Evolutionary conservation across 2,888 invertebrate genomes (phyloP), one percentile per base, ranked within the genome.

Genomic region (Iselma pallidipennis): DNA sequence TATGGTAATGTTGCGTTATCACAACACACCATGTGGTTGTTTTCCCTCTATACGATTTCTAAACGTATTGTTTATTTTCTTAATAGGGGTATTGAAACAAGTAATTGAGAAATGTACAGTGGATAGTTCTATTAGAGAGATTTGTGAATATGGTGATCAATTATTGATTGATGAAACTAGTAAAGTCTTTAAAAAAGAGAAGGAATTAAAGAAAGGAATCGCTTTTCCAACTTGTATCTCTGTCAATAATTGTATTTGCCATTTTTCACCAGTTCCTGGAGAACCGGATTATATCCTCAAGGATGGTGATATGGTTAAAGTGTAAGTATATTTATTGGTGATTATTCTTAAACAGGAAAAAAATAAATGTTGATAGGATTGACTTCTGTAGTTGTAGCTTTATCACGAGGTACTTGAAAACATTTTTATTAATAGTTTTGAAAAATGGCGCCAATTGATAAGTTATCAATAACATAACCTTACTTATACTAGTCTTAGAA

Each of bases 161-260:
- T 85, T 92, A 67, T 83, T 99, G 65, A 76, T 87, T 51, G 97
- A 98, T 71, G 97, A 97, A 84, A 97, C 98, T 45, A 89, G 89
- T 69, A 97, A 96, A 84, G 94, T 97, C 66, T 98, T 96, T 84
- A 98, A 98, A 84, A 98, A 97, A 79, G 97, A 98, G 80, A 99
- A 98, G 80, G 96, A 98, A 71, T 87, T 98, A 74, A 97, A 96
- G 81, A 98, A 98, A 84, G 98, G 97, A 73, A 95, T 98, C 78
- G 98, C 99, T 42, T 99, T 99, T 83, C 99, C 99, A 57, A 98
- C 98, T 63, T 99, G 98, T 84, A 89, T 99, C 66, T 98, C 98
- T 19, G 92, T 97, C 59, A 99, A 99, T 85, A 98, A 99, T 83
- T 98, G 98, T 84, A 96, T 99, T 81, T 99, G 99, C 82, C 99